phyloP scores from a whole-genome alignment of 2,113 vertebrate genomes.

The Macroglossus sobrinus region DNA sequence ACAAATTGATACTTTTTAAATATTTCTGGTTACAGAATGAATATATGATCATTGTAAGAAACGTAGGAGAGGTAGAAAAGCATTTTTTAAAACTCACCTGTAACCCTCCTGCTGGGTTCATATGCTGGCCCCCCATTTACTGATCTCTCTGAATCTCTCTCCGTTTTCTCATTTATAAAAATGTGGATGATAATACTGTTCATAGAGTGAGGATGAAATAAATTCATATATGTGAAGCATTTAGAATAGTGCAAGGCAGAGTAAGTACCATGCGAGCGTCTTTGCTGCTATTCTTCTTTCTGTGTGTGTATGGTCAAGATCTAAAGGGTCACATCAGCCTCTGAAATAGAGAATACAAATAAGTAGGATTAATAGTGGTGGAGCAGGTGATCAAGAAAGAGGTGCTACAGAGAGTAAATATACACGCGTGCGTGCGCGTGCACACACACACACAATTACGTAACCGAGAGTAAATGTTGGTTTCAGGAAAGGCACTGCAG shows the following conservation, averaged over 20 bases:
- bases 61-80: neutral
- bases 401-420: neutral
- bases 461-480: neutral
- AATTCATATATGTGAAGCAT: too few relatives aligned
- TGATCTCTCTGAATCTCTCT: neutral
- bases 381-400: neutral
- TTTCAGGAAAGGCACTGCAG: neutral
- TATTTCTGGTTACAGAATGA: neutral
- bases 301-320: neutral
- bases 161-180: neutral
- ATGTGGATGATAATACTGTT: neutral
- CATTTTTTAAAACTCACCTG: neutral
- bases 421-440: accelerated
- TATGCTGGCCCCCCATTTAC: neutral
- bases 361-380: too few relatives aligned
- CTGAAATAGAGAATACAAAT: neutral
- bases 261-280: too few relatives aligned
- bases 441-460: neutral
- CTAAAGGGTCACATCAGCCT: neutral
- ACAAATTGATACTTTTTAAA: neutral
- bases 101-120: neutral
- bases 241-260: neutral
- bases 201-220: neutral
- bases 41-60: neutral
- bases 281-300: neutral